These are phyloP conservation scores for Bothrops jararaca DNA, from an alignment of 2,113 vertebrate genomes.

Conservation along the genomic window DNA sequence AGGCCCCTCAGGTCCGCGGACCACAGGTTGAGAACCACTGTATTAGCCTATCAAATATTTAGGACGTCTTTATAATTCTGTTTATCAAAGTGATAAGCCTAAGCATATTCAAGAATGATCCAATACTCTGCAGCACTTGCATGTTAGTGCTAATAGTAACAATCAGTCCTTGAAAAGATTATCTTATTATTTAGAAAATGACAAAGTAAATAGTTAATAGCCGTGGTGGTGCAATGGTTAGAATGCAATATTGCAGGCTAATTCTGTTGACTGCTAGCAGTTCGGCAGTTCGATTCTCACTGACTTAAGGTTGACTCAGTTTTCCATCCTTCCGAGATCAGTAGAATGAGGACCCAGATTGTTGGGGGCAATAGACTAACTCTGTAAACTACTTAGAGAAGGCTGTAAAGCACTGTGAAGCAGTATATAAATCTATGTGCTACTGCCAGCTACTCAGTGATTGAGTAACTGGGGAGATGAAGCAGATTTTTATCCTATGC, in stretches of 20 bases:
- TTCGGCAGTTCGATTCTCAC: too few relatives aligned
- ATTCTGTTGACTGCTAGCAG: too few relatives aligned
- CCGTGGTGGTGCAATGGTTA: too few relatives aligned
- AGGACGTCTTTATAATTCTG: background rate
- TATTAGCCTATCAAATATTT: background rate
- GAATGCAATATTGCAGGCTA: too few relatives aligned
- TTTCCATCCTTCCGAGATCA: too few relatives aligned
- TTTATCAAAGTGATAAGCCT: background rate
- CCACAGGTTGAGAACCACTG: background rate
- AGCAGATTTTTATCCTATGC: background rate
- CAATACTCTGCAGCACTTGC: background rate
- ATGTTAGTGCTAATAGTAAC: background rate
- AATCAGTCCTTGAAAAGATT: background rate
- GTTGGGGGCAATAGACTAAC: too few relatives aligned
- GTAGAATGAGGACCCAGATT: too few relatives aligned
- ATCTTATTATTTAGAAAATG: background rate
- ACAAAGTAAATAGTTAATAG: background rate
- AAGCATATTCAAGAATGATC: background rate
- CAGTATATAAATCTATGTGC: too few relatives aligned
- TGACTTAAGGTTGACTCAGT: too few relatives aligned
- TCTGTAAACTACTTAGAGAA: too few relatives aligned
- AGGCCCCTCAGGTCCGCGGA: accelerated
- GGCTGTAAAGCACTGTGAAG: too few relatives aligned
- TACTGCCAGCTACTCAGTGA: background rate
- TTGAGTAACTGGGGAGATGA: background rate